Evolutionary conservation across 2,113 vertebrate genomes (phyloP).

Genomic region (Etia nguti): DNA sequence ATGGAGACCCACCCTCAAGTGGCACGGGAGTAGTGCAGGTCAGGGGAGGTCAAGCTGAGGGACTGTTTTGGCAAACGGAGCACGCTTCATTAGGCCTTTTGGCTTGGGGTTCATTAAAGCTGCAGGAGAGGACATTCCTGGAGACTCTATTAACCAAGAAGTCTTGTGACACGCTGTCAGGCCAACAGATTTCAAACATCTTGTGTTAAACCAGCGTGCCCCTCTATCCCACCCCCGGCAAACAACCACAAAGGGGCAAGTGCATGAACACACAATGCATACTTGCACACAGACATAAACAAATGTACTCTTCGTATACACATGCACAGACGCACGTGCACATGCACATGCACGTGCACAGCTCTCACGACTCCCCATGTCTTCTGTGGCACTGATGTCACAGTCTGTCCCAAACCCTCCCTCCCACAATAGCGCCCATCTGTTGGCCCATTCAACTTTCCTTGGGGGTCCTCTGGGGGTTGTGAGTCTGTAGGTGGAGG

Average conservation of each 20-base stretch:
- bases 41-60: conserved; percentile 54
- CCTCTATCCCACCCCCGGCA: background rate
- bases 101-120: conserved; percentile 75
- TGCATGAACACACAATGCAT: conserved; percentile 7
- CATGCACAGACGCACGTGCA: background rate
- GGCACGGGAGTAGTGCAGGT: conserved; percentile 47
- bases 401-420: background rate
- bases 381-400: background rate
- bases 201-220: conserved; percentile 46
- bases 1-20: conserved; percentile 61
- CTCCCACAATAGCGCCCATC: conserved; percentile 72
- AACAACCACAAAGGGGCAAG: conserved; percentile 8
- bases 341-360: background rate
- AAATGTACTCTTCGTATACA: conserved; percentile 18
- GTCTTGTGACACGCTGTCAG: conserved; percentile 50
- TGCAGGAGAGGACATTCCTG: conserved; percentile 73
- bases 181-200: conserved; percentile 65
- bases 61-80: conserved; percentile 65
- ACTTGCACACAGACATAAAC: conserved; percentile 22
- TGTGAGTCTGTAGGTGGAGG: conserved; percentile 49
- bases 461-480: conserved; percentile 37
- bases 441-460: conserved; percentile 68
- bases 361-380: background rate
- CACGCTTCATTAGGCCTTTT: conserved; percentile 76
- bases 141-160: conserved; percentile 70